Base-by-base conservation (phyloP, 2,797 vertebrate species). In the Catamblyrhynchus diadema region DNA sequence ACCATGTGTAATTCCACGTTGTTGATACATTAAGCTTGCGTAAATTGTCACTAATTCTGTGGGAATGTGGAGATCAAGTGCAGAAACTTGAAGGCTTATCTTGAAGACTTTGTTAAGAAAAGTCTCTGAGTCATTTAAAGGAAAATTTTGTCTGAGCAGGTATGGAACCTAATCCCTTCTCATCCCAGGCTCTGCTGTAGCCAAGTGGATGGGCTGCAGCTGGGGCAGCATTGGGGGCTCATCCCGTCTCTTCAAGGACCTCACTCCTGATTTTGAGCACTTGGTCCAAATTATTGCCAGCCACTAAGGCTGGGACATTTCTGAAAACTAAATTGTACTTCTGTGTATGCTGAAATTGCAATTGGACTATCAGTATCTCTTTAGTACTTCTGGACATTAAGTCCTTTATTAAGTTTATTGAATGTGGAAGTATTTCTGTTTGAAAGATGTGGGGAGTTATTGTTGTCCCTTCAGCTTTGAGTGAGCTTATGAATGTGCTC, bases 131-230 rank as follows among this genome's bases (percentile, higher is more conserved):
- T 39, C 6, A 45, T 69, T 81, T 60, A 45, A 56, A 70, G 22
- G 60, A 42, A 48, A 10, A 19, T 48, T 73, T 77, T 85, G 14
- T 16, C 28, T 47, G 27, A 48, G 20, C 18, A 23, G 2, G 1
- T 42, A 7, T 6, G 32, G 35, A 50, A 62, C 4, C 4, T 6
- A 19, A 61, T 44, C 4, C 12, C 50, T 35, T n/a, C 37, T 69
- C 16, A 1, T 3, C 17, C 2, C 24, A 48, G 39, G 17, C 19
- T 50, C 23, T 67, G 56, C 62, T 48, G 33, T 11, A 16, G 56
- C 60, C 3, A 1, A 33, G 21, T 0, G 0, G 19, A 8, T 27
- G 65, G 60, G 42, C 24, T 3, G 4, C 24, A 45, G 22, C 45
- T 41, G 25, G 18, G 61, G 30, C 24, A 48, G 37, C 16, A 21